Conservation (phyloP, 2,797 vertebrate genomes). For the Pangasius macronema region DNA sequence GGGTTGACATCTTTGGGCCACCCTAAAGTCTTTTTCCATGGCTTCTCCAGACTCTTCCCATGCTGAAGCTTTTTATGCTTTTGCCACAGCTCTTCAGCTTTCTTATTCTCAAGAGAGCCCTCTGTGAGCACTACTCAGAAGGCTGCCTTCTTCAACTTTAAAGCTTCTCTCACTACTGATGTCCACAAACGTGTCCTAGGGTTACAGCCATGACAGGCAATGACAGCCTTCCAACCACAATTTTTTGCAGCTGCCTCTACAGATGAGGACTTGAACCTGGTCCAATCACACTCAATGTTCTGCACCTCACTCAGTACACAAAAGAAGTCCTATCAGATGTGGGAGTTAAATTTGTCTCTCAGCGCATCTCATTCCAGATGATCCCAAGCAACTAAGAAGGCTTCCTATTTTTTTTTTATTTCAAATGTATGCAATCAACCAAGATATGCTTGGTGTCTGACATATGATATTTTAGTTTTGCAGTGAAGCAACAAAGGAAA, state of each 20-base stretch:
- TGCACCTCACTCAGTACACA: background rate
- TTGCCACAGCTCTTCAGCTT: background rate
- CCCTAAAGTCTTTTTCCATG: background rate
- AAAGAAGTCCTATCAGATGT: background rate
- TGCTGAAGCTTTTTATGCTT: background rate
- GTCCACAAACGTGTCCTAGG: background rate
- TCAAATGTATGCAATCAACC: background rate
- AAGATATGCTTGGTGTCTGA: background rate
- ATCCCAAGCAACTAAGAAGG: background rate
- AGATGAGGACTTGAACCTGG: background rate
- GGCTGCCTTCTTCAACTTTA: background rate
- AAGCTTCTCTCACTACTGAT: background rate
- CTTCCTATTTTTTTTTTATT: background rate
- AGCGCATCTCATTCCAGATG: background rate
- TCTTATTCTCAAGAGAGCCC: background rate
- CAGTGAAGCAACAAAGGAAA: background rate
- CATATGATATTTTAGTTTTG: background rate
- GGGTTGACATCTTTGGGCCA: background rate
- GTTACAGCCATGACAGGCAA: background rate
- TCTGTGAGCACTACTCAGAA: background rate
- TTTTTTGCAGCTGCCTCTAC: background rate
- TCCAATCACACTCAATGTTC: background rate
- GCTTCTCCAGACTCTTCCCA: background rate
- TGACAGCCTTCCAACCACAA: background rate
- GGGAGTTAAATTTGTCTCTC: too few species aligned